These are phyloP conservation scores for Lasiurus borealis DNA, from an alignment of 2,113 vertebrate species.

Conservation along the genomic window DNA sequence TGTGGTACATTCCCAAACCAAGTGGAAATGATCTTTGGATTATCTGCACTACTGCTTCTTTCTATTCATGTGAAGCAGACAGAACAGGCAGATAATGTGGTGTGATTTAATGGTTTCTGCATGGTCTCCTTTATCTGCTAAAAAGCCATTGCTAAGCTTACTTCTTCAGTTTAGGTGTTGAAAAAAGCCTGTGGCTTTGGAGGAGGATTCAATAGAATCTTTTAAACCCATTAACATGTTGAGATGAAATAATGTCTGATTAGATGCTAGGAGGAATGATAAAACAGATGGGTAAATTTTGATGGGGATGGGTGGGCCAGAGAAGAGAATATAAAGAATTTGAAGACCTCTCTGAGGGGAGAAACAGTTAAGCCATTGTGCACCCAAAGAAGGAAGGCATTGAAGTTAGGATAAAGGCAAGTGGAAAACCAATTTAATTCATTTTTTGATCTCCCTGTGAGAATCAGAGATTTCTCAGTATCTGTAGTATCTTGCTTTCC, in stretches of 20 bases:
- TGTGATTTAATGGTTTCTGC: conserved; percentile 66
- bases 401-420: background rate
- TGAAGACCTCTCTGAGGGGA: background rate
- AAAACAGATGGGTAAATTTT: conserved; percentile 15
- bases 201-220: conserved; percentile 12
- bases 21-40: conserved; percentile 79
- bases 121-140: conserved; percentile 44
- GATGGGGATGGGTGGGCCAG: background rate
- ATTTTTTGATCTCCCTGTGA: conserved; percentile 43
- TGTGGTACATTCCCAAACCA: conserved; percentile 71
- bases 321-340: conserved; percentile 21
- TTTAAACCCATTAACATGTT: conserved; percentile 21
- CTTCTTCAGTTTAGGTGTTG: conserved; percentile 33
- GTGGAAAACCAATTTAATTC: conserved; percentile 39
- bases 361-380: background rate
- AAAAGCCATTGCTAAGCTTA: conserved; percentile 23
- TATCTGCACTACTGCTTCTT: conserved; percentile 70
- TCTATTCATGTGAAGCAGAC: conserved; percentile 67
- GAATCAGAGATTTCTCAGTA: conserved; percentile 16
- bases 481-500: background rate
- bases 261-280: background rate
- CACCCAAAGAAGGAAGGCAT: background rate
- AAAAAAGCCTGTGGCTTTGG: background rate
- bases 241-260: conserved; percentile 26
- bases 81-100: conserved; percentile 58